These are phyloP conservation scores for Cydia splendana DNA, from an alignment of 1,140 invertebrate species.

Conservation along the genomic window DNA sequence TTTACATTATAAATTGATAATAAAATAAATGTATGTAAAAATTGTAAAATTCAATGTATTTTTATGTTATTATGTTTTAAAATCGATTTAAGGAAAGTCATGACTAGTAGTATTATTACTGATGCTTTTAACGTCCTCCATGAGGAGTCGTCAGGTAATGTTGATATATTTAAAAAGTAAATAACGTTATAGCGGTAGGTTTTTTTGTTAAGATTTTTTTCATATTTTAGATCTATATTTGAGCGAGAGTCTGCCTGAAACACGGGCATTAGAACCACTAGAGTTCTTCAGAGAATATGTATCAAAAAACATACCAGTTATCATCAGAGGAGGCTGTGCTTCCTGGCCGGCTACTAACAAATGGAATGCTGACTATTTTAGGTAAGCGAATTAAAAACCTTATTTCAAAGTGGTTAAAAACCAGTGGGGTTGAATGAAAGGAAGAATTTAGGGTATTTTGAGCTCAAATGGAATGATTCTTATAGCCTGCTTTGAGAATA, in stretches of 20 bases:
- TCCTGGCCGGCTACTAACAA: conserved; percentile 82
- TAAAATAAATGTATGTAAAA: background rate
- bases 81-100: background rate
- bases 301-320: conserved; percentile 84
- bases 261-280: conserved; percentile 64
- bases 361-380: conserved; percentile 84
- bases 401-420: background rate
- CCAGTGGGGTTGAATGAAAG: no score
- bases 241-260: conserved; percentile 52
- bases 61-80: background rate
- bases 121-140: conserved; percentile 55
- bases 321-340: conserved; percentile 81
- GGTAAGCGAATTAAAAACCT: conserved; percentile 52
- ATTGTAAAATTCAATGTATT: background rate
- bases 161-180: conserved; percentile 8
- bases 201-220: conserved; percentile 34
- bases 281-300: conserved; percentile 85
- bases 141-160: conserved; percentile 62
- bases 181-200: background rate
- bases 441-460: no score
- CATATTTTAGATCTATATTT: conserved; percentile 68
- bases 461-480: no score
- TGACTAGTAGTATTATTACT: conserved; percentile 38
- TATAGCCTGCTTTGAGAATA: no score
- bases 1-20: background rate